Conservation (phyloP, 2,888 invertebrate genomes). For the Epinotia nisella region DNA sequence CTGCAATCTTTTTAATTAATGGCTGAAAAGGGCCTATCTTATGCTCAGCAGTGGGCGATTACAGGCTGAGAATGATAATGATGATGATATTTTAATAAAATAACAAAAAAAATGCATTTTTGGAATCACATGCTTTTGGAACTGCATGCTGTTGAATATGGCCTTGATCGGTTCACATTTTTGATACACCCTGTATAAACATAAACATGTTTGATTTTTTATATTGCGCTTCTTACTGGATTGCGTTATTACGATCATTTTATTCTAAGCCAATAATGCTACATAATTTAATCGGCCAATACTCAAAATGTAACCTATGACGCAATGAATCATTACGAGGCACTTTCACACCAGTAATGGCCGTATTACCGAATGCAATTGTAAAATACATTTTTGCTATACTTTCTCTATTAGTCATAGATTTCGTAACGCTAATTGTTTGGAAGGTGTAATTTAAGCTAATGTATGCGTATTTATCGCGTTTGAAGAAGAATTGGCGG, state of each 20-base stretch:
- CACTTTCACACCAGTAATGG: conserved; percentile 34
- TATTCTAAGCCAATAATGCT: background rate
- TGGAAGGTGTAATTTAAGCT: conserved; percentile 20
- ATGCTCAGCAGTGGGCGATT: background rate
- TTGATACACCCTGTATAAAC: too few relatives aligned
- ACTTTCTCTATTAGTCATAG: conserved; percentile 38
- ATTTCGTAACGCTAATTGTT: conserved; percentile 23
- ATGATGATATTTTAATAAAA: too few relatives aligned
- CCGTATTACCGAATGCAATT: conserved; percentile 36
- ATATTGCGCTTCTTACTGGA: too few relatives aligned
- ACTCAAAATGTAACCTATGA: conserved; percentile 29
- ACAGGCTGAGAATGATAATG: too few relatives aligned
- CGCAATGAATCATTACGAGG: conserved; percentile 19
- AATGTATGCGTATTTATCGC: conserved; percentile 10
- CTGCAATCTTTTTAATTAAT: too few relatives aligned
- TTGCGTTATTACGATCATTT: too few relatives aligned
- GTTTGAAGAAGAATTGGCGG: background rate
- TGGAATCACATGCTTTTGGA: too few relatives aligned
- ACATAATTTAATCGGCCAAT: background rate
- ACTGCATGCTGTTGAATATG: too few relatives aligned
- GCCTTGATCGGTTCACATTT: too few relatives aligned
- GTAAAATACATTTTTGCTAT: conserved; percentile 21
- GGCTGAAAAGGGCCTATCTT: conserved; percentile 22
- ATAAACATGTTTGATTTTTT: too few relatives aligned
- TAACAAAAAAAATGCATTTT: too few relatives aligned